Evolutionary conservation across 1,140 invertebrate species (phyloP), one percentile per base, ranked within the genome.

Genomic region (Tetramorium alpestre): DNA sequence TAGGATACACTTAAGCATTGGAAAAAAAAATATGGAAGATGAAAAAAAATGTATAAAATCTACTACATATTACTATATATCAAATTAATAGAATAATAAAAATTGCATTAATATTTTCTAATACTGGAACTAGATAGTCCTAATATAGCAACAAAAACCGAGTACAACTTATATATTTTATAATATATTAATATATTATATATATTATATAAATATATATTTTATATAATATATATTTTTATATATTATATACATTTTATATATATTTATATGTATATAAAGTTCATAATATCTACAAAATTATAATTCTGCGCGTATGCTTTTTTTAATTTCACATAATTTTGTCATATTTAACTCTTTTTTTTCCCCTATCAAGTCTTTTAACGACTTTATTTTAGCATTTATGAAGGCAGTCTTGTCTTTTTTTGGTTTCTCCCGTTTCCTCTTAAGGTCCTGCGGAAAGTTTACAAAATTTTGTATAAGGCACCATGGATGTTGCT

Each of bases 401-500:
- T 62, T 3, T 84, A 84, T 84, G 3, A 67, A 85, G 3, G 16
- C 44, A n/a, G 18, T 56, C 22, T 84, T 67, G 6, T 78, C 47
- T 73, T 58, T 51, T 38, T 69, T 60, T 7, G 87, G 51, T 8
- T 8, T 5, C 2, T 65, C 33, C 11, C 85, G 80, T 64, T 87
- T 89, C 13, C 70, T 91, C 81, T 80, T 90, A 11, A 80, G 86
- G 2, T 85, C 87, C 0, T 69, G 13, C 7, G 92, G 82, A 87
- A 91, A 88, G 33, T 87, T 89, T 22, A 93, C 22, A 81, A 92
- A 95, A 90, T 95, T 84, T 22, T 85, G 92, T 64, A 95, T 91
- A 0, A 95, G 69, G 38, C 92, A 95, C 94, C 94, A 95, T 44
- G 93, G 86, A 25, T 88, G 76, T 0, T 81, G 62, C 47, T 93